Conservation (phyloP, 2,113 vertebrate species). For the Rhabdornis inornatus region DNA sequence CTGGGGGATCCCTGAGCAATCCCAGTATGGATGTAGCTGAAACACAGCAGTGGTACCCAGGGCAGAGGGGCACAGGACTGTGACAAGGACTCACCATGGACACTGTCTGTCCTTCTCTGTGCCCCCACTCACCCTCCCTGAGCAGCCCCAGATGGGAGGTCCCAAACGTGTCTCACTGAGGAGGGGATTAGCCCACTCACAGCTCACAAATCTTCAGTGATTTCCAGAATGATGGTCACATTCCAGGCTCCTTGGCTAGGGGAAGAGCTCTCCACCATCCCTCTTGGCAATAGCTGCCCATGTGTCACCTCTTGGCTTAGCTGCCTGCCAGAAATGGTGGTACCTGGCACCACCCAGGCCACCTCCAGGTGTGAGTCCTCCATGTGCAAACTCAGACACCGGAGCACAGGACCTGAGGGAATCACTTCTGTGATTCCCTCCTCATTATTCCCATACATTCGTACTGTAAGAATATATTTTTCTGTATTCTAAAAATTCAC, state of each 20-base stretch:
- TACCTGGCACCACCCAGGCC: neutral
- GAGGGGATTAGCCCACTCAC: accelerated
- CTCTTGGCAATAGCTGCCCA: neutral
- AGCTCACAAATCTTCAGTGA: accelerated
- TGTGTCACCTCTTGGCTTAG: neutral
- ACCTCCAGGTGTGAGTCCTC: neutral
- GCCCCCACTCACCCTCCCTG: accelerated
- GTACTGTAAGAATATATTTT: neutral
- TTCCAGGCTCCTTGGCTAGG: neutral
- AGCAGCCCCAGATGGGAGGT: neutral
- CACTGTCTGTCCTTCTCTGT: neutral
- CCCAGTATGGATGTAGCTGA: too few species aligned
- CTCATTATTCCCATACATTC: neutral
- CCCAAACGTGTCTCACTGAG: accelerated
- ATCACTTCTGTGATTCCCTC: neutral
- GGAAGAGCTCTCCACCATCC: neutral
- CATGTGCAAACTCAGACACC: neutral
- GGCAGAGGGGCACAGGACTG: neutral
- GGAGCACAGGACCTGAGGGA: neutral
- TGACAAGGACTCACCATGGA: neutral
- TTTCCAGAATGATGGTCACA: neutral
- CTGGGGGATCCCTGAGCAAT: neutral
- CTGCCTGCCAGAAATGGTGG: neutral
- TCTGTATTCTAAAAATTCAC: neutral
- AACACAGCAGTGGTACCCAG: neutral